Base-by-base conservation (phyloP, 2,113 vertebrate genomes). In the Tyrannus savana region DNA sequence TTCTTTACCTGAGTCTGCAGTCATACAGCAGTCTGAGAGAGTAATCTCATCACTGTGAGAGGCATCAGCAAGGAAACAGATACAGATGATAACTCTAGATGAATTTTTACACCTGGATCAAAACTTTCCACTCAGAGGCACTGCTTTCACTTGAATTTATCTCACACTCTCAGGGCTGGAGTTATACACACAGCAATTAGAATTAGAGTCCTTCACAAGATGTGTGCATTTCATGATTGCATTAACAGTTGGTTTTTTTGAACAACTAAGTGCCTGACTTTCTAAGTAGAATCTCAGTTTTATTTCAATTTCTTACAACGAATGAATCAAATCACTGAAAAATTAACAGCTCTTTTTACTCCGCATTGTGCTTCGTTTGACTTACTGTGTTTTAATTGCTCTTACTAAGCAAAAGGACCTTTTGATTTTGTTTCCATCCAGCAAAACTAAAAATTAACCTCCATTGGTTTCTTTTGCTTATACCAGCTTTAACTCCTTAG, bases 21-120 rank as follows among this genome's bases (percentile, higher is more conserved):
- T 62, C 67, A 62, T 18, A 52, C 22, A 82, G 62, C 69, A 87
- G 44, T 30, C 62, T 87, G 58, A 86, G 42, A 80, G 37, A 90
- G 72, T 12, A 90, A 28, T 42, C 33, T 88, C 46, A 88, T 74
- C 79, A 42, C 68, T 74, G 37, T 42, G 37, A 89, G 88, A 88
- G 42, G 72, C 88, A 97, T 96, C 94, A 92, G 88, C 76, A 90
- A 86, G 39, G 79, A 88, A 94, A 88, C 85, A 92, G 76, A 60
- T 63, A 66, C 55, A 77, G 55, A 53, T 58, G 22, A 28, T 77
- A 67, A 80, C 46, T 74, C 50, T 22, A 44, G 23, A 81, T 50
- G 28, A 14, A 14, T 15, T 92, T 83, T 64, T 35, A 86, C 42
- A 72, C 33, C 47, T 78, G 74, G 23, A 89, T 59, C 66, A 91